Evolutionary conservation across 1,140 invertebrate genomes (phyloP).

Genomic region (Brachionus calyciflorus): DNA sequence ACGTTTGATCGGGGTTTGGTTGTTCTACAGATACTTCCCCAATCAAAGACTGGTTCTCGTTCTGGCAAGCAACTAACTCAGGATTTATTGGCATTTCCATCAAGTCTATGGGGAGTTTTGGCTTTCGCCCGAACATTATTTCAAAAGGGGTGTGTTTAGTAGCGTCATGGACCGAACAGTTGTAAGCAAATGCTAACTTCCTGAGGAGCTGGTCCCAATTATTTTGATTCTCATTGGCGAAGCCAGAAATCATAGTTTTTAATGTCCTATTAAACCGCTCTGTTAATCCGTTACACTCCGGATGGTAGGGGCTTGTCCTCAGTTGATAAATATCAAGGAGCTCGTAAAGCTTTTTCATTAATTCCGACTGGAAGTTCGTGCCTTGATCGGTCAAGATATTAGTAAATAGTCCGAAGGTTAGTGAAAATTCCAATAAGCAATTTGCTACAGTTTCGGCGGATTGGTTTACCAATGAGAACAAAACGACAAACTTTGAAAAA

Average conservation of each 20-base stretch:
- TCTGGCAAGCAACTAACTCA: too few species aligned
- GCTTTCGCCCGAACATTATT: neutral
- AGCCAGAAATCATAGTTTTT: neutral
- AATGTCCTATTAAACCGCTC: conserved; percentile 53
- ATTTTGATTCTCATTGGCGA: conserved; percentile 5
- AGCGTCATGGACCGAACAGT: too few species aligned
- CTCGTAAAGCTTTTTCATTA: conserved; percentile 45
- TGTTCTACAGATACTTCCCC: neutral
- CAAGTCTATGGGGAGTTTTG: neutral
- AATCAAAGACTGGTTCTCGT: neutral
- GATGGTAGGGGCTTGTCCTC: conserved; percentile 52
- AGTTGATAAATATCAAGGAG: neutral
- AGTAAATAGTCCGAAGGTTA: neutral
- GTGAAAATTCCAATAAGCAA: too few species aligned
- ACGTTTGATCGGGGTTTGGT: neutral
- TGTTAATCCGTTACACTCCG: conserved; percentile 52
- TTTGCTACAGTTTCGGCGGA: conserved; percentile 53
- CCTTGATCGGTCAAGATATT: conserved; percentile 25
- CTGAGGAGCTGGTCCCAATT: conserved; percentile 49
- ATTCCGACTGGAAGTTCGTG: conserved; percentile 48
- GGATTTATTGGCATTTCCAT: neutral
- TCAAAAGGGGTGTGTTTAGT: neutral
- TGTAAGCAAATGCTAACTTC: too few species aligned
- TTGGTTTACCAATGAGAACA: conserved; percentile 55
- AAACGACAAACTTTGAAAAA: conserved; percentile 60